phyloP scores from a whole-genome alignment of 2,113 vertebrate genomes.

The Entelurus aequoreus region DNA sequence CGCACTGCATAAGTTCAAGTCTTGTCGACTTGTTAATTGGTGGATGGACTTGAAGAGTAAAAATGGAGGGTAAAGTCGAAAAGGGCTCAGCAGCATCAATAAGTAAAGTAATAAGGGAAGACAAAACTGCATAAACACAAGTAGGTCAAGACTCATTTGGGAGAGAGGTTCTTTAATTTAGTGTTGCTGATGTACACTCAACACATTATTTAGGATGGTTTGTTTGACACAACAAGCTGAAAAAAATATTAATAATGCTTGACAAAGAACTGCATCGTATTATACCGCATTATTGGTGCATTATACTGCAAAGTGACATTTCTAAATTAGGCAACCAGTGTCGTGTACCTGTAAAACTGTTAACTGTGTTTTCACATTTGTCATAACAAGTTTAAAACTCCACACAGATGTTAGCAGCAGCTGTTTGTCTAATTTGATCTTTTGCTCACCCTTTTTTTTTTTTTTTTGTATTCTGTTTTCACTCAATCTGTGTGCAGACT shows the following conservation, averaged over 20 bases:
- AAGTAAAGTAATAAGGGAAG: constrained; percentile 17
- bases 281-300: too few species aligned
- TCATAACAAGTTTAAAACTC: not conserved
- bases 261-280: too few species aligned
- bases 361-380: not conserved
- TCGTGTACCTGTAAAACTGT: not conserved
- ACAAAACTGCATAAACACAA: constrained; percentile 12
- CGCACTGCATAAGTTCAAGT: constrained; percentile 53
- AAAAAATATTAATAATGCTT: too few species aligned
- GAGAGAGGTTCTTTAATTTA: constrained; percentile 35
- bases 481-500: not conserved
- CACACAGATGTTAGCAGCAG: not conserved
- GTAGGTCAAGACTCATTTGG: constrained; percentile 44
- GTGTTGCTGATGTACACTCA: constrained; percentile 15
- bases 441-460: not conserved
- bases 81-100: constrained; percentile 16
- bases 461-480: not conserved
- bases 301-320: not conserved
- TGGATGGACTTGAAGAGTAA: constrained; percentile 30
- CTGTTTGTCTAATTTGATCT: not conserved
- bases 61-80: constrained; percentile 37
- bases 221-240: too few species aligned
- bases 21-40: constrained; percentile 45
- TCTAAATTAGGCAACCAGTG: not conserved
- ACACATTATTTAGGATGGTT: not conserved